Evolutionary conservation across 2,888 invertebrate genomes (phyloP), one percentile per base, ranked within the genome.

Genomic region (Lasius platythorax): DNA sequence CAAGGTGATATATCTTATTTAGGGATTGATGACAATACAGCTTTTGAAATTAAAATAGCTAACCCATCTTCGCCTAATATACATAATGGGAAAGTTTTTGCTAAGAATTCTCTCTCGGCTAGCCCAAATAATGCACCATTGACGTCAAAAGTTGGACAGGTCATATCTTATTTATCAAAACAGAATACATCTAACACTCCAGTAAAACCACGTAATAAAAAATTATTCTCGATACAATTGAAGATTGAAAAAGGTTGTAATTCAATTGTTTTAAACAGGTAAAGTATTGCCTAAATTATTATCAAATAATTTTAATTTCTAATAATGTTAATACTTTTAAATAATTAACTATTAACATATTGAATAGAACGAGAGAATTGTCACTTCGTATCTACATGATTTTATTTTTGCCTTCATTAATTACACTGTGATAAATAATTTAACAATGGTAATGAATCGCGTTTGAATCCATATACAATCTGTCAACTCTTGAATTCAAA

Each of bases 291-390:
- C 18, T 70, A 53, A 28, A 50, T 33, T 0, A n/a, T 68, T 37
- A 33, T 68, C 11, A 73, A 37, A 5, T 50, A 53, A 53, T 68
- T 46, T 30, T 30, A n/a, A 15, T 11, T 73, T 15, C 53, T 53
- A 70, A 56, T 37, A 61, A 30, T 12, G 12, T 61, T 43, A 74
- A 43, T 74, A 28, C 15, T 74, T 1, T 70, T 37, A 37, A 56
- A 73, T 15, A 61, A 43, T 12, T 43, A 3, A 43, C 0, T n/a
- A n/a, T n/a, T n/a, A n/a, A n/a, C n/a, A 43, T 3, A 43, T 15
- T 12, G 3, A 43, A 43, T 43, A 43, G 12, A 43, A 0, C 18
- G 12, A 61, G 12, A 75, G 15, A 75, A 63, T 63, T 43, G 23
- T 61, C 12, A 61, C 1, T 12, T 61, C 0, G 2, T 43, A 1